These are phyloP conservation scores for Dipodomys stephensi DNA, from an alignment of 2,113 vertebrate genomes.

Conservation along the genomic window DNA sequence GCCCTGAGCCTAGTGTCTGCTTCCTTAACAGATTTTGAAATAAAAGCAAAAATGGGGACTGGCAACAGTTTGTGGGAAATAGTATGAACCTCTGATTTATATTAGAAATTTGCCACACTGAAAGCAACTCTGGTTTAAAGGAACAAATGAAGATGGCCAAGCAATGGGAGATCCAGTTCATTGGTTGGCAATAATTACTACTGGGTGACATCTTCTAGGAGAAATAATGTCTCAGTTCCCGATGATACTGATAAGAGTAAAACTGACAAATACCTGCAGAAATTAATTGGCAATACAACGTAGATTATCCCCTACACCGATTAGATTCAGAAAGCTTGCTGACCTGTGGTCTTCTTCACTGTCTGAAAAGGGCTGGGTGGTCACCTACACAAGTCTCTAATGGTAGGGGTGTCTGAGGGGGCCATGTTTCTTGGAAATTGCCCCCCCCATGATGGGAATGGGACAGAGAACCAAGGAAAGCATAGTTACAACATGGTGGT, in stretches of 20 bases:
- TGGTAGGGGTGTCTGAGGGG: neutral
- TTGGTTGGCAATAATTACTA: neutral
- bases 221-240: neutral
- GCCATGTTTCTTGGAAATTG: slow-evolving; percentile 66
- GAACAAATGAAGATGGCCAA: neutral
- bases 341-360: neutral
- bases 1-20: too few species aligned
- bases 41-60: too few species aligned
- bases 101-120: neutral
- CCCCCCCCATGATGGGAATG: neutral
- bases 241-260: neutral
- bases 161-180: neutral
- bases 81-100: too few species aligned
- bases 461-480: slow-evolving; percentile 34
- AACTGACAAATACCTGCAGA: neutral
- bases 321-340: neutral
- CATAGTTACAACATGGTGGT: slow-evolving; percentile 32
- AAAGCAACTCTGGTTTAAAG: neutral
- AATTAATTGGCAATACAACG: neutral
- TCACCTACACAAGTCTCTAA: slow-evolving; percentile 22
- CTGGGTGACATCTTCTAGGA: neutral
- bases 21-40: too few species aligned
- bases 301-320: neutral
- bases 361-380: neutral
- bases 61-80: too few species aligned